Evolutionary conservation across 2,113 vertebrate genomes (phyloP), one percentile per base, ranked within the genome.

Genomic region (Gulo gulo): DNA sequence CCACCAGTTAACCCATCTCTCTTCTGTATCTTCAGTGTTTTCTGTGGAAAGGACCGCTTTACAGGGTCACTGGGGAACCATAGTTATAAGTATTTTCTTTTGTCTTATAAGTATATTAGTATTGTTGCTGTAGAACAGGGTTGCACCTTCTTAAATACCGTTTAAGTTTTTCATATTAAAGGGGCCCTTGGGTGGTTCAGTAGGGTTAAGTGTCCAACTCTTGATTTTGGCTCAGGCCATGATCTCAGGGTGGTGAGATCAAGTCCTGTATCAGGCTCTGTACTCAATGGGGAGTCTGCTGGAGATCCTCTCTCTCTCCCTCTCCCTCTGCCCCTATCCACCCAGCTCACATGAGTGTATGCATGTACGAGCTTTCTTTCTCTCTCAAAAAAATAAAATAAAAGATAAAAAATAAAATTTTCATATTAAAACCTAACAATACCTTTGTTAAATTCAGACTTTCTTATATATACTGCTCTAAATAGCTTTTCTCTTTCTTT

Each of bases 131-230:
- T 78, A 45, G 74, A 26, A 47, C 13, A 31, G 74, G 74, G 74
- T 31, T 47, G 24, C 14, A 93, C 20, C 50, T 81, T 71, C 39
- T 85, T 88, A 88, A 90, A 55, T 21, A 71, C 3, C 50, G 57
- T 80, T 91, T 65, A 57, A 95, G 16, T n/a, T 50, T 55, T 95
- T 74, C 39, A 24, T 69, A 45, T 39, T 88, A 76, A 97, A 90
- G 67, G 67, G 34, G 67, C 7, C 10, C 65, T 34, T 69, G 31
- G 34, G 65, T 69, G 31, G 65, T 16, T 69, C 34, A 69, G 34
- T 69, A 18, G 65, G 31, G 16, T 67, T n/a, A 69, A 69, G 65
- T 13, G 16, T n/a, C 65, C 7, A 29, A 34, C 65, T 67, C 31
- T 67, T 67, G 65, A n/a, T n/a, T 69, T 69, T 12, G 26, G 65